These are phyloP conservation scores for Pycnonotus jocosus DNA, from an alignment of 2,113 vertebrate genomes.

Conservation along the genomic window DNA sequence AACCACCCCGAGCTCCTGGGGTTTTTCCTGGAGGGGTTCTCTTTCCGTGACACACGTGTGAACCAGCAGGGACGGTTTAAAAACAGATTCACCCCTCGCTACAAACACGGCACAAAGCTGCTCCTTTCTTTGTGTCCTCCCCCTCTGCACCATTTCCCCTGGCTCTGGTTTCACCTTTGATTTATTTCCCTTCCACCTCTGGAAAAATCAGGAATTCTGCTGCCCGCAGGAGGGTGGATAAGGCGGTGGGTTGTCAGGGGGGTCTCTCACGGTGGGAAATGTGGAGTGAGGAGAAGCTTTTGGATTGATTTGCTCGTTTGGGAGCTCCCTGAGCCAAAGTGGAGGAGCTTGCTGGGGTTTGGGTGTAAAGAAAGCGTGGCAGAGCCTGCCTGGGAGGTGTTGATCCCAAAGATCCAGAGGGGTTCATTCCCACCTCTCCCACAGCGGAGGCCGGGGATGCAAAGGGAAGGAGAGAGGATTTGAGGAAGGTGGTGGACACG, in stretches of 20 bases:
- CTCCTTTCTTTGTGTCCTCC: background rate
- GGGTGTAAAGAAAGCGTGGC: fast-evolving
- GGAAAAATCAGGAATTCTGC: background rate
- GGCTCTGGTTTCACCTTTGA: background rate
- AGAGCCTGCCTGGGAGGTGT: background rate
- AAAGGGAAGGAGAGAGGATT: background rate
- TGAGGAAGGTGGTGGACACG: background rate
- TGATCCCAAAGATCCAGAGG: background rate
- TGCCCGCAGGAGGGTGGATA: background rate
- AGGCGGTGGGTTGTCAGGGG: background rate
- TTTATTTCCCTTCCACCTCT: conserved; percentile 8
- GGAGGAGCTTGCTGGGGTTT: background rate
- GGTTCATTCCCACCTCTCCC: background rate
- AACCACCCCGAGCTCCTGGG: background rate
- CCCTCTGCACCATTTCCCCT: fast-evolving
- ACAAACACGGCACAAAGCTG: background rate
- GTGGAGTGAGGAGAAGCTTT: background rate
- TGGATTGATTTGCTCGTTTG: background rate
- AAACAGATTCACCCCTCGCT: background rate
- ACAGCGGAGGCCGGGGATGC: fast-evolving
- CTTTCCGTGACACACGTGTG: background rate
- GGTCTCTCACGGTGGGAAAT: background rate
- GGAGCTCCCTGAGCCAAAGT: background rate
- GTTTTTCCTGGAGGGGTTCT: background rate
- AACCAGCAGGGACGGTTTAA: background rate